Conservation (phyloP, 2,113 vertebrate species). For the Gopherus evgoodei region DNA sequence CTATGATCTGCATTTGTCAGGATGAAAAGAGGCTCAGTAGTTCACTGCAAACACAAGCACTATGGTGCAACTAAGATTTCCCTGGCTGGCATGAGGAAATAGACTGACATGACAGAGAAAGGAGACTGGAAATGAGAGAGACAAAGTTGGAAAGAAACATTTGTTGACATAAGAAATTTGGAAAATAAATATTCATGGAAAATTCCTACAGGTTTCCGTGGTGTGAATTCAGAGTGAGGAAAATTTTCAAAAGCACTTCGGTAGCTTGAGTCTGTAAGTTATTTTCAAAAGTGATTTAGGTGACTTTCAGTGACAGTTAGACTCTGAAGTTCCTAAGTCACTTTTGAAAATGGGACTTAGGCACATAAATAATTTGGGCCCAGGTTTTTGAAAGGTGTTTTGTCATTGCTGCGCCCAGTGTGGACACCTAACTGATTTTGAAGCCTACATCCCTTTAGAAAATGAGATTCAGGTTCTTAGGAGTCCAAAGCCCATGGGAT, state of each 20-base stretch:
- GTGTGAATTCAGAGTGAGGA: not conserved
- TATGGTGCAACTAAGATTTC: not conserved
- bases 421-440: not conserved
- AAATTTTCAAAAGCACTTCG: not conserved
- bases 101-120: not conserved
- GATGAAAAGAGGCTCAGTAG: slow-evolving; percentile 7
- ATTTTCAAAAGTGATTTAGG: not conserved
- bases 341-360: not conserved
- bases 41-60: not conserved
- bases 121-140: not conserved
- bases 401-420: not conserved
- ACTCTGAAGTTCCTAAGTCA: not conserved
- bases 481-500: not conserved
- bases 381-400: not conserved
- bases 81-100: not conserved
- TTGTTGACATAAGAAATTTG: not conserved
- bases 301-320: not conserved
- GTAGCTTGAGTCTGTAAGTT: not conserved
- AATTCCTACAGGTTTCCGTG: not conserved
- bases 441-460: not conserved
- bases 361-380: not conserved
- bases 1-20: not conserved
- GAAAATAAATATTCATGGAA: not conserved
- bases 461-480: not conserved
- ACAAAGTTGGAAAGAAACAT: not conserved